phyloP scores from a whole-genome alignment of 2,113 vertebrate genomes.

The Diglossa brunneiventris region DNA sequence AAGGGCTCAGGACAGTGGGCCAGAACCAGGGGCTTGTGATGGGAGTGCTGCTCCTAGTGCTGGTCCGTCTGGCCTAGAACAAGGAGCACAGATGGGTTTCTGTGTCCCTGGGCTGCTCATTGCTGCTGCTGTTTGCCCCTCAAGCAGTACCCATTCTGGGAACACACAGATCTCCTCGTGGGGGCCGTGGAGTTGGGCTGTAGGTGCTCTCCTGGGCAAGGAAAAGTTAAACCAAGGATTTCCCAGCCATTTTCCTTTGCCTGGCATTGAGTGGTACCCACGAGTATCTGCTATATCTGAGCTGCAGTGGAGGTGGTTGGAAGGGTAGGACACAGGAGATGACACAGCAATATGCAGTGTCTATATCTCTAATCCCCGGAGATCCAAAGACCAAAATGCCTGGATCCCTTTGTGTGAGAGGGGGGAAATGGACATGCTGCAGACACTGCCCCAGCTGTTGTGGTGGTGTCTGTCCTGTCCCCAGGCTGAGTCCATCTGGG shows the following conservation, averaged over 20 bases:
- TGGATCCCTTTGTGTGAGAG: background rate
- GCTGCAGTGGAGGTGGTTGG: background rate
- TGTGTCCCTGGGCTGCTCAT: background rate
- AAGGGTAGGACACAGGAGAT: background rate
- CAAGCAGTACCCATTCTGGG: rapidly evolving
- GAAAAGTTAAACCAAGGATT: background rate
- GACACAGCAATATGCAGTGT: background rate
- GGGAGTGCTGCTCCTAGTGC: background rate
- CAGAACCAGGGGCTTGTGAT: background rate
- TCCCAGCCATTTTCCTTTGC: background rate
- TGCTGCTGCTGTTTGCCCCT: background rate
- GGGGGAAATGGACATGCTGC: background rate
- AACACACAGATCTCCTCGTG: background rate
- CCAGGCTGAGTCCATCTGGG: background rate
- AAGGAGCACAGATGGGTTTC: background rate
- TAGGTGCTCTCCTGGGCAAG: background rate
- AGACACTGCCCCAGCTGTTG: background rate
- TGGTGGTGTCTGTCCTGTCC: rapidly evolving
- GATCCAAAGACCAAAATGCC: background rate
- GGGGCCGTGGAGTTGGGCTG: background rate
- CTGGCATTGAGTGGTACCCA: background rate
- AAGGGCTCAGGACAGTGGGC: rapidly evolving
- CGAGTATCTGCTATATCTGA: background rate
- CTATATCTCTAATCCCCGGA: background rate
- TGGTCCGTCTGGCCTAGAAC: background rate